A percentile compares a stretch with the other conserved stretches of the same genome.
Evolutionary conservation across 2,797 vertebrate species (phyloP).

Genomic region (Siniperca undulata): DNA sequence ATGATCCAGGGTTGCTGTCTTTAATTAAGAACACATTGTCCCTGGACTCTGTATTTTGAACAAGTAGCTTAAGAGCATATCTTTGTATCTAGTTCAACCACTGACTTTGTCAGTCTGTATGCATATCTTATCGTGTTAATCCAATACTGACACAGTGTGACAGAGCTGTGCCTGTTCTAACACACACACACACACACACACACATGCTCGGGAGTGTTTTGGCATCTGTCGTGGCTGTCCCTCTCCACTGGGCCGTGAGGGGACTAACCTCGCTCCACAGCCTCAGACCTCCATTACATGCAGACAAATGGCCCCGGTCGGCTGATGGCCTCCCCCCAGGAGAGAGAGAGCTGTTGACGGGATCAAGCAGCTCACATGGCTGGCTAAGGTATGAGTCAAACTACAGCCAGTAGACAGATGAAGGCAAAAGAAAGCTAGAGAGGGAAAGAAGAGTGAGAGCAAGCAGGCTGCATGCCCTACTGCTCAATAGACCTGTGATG

Average conservation of each 20-base stretch:
- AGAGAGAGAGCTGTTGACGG: slow-evolving; percentile 50
- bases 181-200: slow-evolving; percentile 40
- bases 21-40: slow-evolving; percentile 44
- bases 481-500: slow-evolving; percentile 62
- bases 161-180: slow-evolving; percentile 38
- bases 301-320: slow-evolving; percentile 75
- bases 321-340: slow-evolving; percentile 55
- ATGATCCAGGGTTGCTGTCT: slow-evolving; percentile 39
- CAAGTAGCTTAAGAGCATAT: slow-evolving; percentile 21
- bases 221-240: slow-evolving; percentile 66
- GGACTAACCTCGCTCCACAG: slow-evolving; percentile 67
- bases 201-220: slow-evolving; percentile 49
- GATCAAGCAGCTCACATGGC: slow-evolving; percentile 70
- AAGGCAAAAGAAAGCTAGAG: slow-evolving; percentile 30
- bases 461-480: slow-evolving; percentile 45
- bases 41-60: slow-evolving; percentile 7
- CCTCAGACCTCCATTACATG: slow-evolving; percentile 79
- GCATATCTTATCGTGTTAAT: slow-evolving; percentile 50
- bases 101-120: slow-evolving; percentile 25
- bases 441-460: slow-evolving; percentile 24
- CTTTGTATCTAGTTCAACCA: slow-evolving; percentile 25
- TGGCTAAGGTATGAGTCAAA: slow-evolving; percentile 61
- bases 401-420: slow-evolving; percentile 61
- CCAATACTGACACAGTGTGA: slow-evolving; percentile 54
- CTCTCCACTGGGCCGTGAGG: slow-evolving; percentile 61